These are phyloP conservation scores for Lutraria lutraria DNA, from an alignment of 2,888 invertebrate species.

Conservation along the genomic window DNA sequence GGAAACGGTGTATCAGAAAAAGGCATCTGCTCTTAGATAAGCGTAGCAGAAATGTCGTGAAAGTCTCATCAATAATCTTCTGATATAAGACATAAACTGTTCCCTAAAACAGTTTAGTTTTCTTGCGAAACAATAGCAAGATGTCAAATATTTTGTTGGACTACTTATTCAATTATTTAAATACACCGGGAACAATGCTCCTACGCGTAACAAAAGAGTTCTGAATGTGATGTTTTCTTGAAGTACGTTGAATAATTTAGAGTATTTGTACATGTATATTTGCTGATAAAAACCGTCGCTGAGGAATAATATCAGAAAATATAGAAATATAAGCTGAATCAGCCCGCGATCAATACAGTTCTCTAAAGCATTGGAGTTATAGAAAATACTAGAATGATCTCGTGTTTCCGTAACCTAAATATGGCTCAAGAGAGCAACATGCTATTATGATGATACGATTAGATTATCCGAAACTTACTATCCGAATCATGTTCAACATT, in stretches of 20 bases:
- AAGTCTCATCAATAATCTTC: no score
- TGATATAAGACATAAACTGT: no score
- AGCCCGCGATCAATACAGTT: conserved; percentile 1
- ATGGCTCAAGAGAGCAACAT: background rate
- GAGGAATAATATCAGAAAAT: conserved; percentile 6
- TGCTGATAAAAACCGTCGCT: conserved; percentile 8
- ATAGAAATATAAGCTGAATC: background rate
- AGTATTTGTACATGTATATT: conserved; percentile 1
- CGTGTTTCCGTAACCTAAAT: conserved; percentile 13
- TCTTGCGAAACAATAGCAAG: background rate
- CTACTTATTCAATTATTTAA: background rate
- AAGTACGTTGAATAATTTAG: conserved; percentile 15
- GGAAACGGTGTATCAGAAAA: no score
- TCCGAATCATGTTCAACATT: background rate
- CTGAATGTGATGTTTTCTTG: conserved; percentile 13
- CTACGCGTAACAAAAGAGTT: background rate
- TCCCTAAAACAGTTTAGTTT: background rate
- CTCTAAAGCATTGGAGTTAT: conserved; percentile 4
- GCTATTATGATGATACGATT: background rate
- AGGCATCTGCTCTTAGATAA: no score
- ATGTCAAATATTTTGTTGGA: background rate
- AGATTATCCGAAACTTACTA: conserved; percentile 13
- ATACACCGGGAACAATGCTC: background rate
- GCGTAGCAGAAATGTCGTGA: no score
- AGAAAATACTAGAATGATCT: conserved; percentile 2